These are phyloP conservation scores for Peromyscus aztecus DNA, from an alignment of 2,797 vertebrate species.

Conservation along the genomic window DNA sequence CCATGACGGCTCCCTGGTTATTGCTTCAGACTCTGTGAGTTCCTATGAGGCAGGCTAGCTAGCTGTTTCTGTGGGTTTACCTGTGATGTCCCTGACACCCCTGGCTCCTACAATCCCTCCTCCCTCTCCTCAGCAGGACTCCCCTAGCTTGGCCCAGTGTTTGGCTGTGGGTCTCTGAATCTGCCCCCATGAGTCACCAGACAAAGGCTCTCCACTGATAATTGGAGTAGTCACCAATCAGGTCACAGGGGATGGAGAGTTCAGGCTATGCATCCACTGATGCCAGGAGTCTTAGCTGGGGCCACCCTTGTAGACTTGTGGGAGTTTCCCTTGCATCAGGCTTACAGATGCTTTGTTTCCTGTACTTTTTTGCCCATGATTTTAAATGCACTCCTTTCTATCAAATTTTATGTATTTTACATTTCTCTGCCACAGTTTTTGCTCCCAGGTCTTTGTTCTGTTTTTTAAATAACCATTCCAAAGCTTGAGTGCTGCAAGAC, in stretches of 20 bases:
- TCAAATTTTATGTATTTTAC: not conserved
- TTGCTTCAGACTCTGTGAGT: not conserved
- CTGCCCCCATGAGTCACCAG: not conserved
- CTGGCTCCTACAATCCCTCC: no score
- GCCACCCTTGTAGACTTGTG: not conserved
- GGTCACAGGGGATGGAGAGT: not conserved
- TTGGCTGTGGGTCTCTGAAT: not conserved
- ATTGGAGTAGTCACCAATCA: not conserved
- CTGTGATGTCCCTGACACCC: not conserved
- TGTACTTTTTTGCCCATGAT: not conserved
- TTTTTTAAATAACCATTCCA: not conserved
- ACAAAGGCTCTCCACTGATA: not conserved
- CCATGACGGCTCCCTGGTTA: not conserved
- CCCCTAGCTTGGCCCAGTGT: not conserved
- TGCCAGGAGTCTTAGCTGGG: not conserved
- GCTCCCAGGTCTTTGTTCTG: not conserved
- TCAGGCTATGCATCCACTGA: not conserved
- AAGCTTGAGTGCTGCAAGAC: not conserved
- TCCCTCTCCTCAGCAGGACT: not conserved
- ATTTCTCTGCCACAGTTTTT: not conserved
- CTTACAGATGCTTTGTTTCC: not conserved
- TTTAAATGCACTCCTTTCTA: not conserved
- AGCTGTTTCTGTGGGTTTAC: not conserved
- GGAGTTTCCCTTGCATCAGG: not conserved
- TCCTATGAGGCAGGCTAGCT: not conserved